Percentiles rank a stretch among this genome's conserved stretches.
phyloP scores from a whole-genome alignment of 2,113 vertebrate genomes.

The Megalops atlanticus region DNA sequence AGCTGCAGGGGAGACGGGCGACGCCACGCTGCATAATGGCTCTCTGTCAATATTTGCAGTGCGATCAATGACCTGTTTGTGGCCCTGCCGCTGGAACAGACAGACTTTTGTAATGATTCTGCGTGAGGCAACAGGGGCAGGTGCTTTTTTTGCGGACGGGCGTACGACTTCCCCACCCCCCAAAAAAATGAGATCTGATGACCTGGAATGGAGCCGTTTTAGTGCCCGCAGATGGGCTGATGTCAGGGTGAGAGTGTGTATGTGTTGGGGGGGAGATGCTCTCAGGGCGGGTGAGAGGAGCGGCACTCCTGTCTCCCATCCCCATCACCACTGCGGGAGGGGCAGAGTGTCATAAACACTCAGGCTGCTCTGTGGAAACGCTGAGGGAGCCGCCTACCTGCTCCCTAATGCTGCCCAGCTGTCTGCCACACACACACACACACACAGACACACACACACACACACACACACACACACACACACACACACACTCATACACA shows the following conservation, averaged over 20 bases:
- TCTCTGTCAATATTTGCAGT: neutral
- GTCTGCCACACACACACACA: slow-evolving; percentile 33
- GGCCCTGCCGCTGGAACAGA: neutral
- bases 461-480: neutral
- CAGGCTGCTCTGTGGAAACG: slow-evolving; percentile 45
- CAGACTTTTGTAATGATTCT: neutral
- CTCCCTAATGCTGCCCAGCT: slow-evolving; percentile 56
- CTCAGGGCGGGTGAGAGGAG: no score
- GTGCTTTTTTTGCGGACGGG: neutral
- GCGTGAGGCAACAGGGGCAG: neutral
- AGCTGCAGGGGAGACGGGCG: neutral
- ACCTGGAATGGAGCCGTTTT: neutral
- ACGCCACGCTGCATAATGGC: neutral
- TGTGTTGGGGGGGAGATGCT: neutral
- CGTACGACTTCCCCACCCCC: no score
- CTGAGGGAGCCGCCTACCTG: neutral
- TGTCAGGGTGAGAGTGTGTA: neutral
- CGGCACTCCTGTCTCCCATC: neutral
- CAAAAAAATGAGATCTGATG: neutral
- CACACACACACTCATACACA: neutral
- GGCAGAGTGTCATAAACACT: slow-evolving; percentile 64
- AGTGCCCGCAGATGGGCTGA: neutral
- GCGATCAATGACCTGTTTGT: neutral
- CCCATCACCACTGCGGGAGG: slow-evolving; percentile 41
- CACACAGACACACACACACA: slow-evolving; percentile 19